Conservation (phyloP, 2,888 invertebrate genomes). For the Galeruca laticollis region DNA sequence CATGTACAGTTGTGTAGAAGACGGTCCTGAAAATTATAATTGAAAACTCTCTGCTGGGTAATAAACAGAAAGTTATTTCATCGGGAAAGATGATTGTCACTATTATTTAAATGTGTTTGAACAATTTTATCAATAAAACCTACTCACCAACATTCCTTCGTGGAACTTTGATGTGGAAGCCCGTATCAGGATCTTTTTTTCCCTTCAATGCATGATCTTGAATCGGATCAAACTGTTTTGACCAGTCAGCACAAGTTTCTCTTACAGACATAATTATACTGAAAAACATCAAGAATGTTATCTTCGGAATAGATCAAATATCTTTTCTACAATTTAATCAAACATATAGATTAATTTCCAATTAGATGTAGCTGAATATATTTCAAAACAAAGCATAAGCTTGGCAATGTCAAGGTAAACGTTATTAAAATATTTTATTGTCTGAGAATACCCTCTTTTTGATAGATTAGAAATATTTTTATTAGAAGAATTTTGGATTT, state of each 20-base stretch:
- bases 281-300: conserved; percentile 48
- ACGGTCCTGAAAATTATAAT: conserved; percentile 73
- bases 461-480: too few species aligned
- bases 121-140: neutral
- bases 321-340: too few species aligned
- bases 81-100: neutral
- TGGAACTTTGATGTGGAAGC: conserved; percentile 92
- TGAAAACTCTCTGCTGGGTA: neutral
- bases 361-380: too few species aligned
- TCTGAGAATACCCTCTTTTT: too few species aligned
- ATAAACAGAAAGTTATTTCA: neutral
- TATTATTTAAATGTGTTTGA: neutral
- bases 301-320: too few species aligned
- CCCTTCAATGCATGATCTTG: conserved; percentile 93
- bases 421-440: too few species aligned
- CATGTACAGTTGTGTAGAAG: conserved; percentile 97
- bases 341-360: too few species aligned
- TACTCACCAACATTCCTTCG: conserved; percentile 88
- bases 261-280: conserved; percentile 97
- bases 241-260: conserved; percentile 98
- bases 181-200: conserved; percentile 93
- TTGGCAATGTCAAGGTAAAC: too few species aligned
- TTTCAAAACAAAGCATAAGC: too few species aligned
- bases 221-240: conserved; percentile 88
- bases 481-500: too few species aligned